Evolutionary conservation across 2,888 invertebrate species (phyloP), one percentile per base, ranked within the genome.

Genomic region (Elgonia sp.): DNA sequence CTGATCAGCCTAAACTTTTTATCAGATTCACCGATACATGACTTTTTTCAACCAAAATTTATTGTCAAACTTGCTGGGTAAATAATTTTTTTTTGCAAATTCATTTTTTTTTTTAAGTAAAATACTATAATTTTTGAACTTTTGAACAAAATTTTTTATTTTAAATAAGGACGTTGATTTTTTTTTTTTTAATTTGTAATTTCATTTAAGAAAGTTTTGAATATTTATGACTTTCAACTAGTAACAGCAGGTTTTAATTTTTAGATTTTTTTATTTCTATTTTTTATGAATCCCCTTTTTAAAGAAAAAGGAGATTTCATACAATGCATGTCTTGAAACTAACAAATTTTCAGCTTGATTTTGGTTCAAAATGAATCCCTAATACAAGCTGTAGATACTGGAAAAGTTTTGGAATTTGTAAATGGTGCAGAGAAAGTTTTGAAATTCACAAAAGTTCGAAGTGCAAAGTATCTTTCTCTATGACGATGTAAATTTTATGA

Each of bases 1-100:
- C 72, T 37, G 62, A 81, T 72, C 65, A 40, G 42, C 57, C 42
- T 65, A 82, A 82, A 82, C 73, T 82, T 82, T 63, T 72, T 65
- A 55, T 82, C 73, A 39, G 46, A 69, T 46, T 14, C 67, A 6
- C 29, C 60, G 14, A 21, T 37, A 75, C 62, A 75, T 7, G 0
- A 50, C n/a, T 69, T 40, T 16, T 1, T 10, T 55, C 55, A 69
- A 69, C 50, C 67, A n/a, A 14, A 53, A 70, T 50, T 29, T 16
- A 40, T 20, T 6, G 20, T 20, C 40, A 14, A 20, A 65, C 20
- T 65, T 20, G 18, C 42, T 42, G 18, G 42, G 20, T 14, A 62
- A 39, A 39, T 39, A 20, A 18, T 20, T 57, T 57, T 10, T 6
- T 57, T 53, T 14, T 53, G 14, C n/a, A 7, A 12, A 14, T 46